Percentiles rank a stretch among this genome's conserved stretches.
phyloP scores from a whole-genome alignment of 2,797 vertebrate genomes.

The Clarias pachynema region DNA sequence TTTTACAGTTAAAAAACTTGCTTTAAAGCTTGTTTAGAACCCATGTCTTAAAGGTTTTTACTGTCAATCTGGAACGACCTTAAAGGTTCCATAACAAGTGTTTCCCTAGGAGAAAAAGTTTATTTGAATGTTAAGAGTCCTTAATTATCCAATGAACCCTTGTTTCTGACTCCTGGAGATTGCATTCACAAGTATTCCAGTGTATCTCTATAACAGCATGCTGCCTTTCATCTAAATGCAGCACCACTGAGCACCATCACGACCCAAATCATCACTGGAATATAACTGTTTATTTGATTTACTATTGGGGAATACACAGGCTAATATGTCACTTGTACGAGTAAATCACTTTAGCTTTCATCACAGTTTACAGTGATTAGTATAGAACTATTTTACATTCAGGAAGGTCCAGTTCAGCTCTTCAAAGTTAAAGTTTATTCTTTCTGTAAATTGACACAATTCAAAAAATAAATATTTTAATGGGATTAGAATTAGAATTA shows the following conservation, averaged over 20 bases:
- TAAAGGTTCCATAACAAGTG: not conserved
- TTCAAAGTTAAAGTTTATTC: not conserved
- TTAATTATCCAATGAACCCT: not conserved
- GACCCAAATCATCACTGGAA: constrained; percentile 3
- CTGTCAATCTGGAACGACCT: too few species aligned
- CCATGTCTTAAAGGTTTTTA: not conserved
- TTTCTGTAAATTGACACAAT: not conserved
- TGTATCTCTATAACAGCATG: not conserved
- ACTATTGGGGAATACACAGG: not conserved
- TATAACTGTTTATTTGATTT: constrained; percentile 11
- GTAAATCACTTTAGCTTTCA: not conserved
- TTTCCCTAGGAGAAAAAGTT: not conserved
- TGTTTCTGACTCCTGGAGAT: not conserved
- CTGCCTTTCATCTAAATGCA: not conserved
- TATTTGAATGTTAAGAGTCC: not conserved
- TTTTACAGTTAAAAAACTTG: not conserved
- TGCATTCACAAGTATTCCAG: not conserved
- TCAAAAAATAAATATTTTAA: not conserved
- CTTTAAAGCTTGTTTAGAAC: not conserved
- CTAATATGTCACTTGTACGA: not conserved
- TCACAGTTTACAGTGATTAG: not conserved
- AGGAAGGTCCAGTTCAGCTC: not conserved
- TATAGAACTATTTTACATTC: not conserved
- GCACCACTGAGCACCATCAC: not conserved
- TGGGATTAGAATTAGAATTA: too few species aligned